Base-by-base conservation (phyloP, 2,888 invertebrate species). In the Agrotis clavis region DNA sequence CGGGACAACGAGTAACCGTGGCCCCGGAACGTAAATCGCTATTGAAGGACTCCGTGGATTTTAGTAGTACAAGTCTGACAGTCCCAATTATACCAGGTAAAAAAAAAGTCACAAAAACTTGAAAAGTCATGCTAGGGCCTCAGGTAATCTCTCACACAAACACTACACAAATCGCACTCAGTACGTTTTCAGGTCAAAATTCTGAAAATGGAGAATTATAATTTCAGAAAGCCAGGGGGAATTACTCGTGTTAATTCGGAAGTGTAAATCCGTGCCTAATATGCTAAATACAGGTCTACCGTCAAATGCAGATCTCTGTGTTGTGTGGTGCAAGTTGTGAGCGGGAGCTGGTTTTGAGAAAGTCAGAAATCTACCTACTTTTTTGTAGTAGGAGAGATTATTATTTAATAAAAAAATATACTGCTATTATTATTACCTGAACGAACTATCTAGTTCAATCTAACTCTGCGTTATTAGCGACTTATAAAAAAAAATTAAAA, bases 201-300 rank as follows among this genome's bases (percentile, higher is more conserved):
- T 41, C 56, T 67, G 82, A 78, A 77, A 73, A 70, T 70, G 63
- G 70, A 56, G 67, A 72, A 84, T 83, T 71, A 85, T 82, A 83
- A 86, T 85, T 71, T 84, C 30, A 64, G 83, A 84, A 88, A 85
- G 85, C 82, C 79, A 64, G 41, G 74, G 74, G 87, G 90, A 90
- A 90, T 90, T 91, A 91, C 91, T 90, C 91, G 82, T 86, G 83
- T 87, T 86, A 87, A 89, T 89, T 87, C 86, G 80, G 88, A 89
- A 90, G 90, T 92, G 91, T 90, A 90, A 90, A 90, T 91, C 91
- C 89, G 89, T 88, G 85, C 85, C 89, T 89, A 91, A 92, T 94
- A 94, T 94, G 94, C 91, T 93, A 94, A 94, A 92, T 91, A 92
- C 90, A 89, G 89, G 89, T 90, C 88, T 89, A 87, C 88, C 92